These are phyloP conservation scores for Apteryx mantelli DNA, from an alignment of 2,113 vertebrate species.

Conservation along the genomic window DNA sequence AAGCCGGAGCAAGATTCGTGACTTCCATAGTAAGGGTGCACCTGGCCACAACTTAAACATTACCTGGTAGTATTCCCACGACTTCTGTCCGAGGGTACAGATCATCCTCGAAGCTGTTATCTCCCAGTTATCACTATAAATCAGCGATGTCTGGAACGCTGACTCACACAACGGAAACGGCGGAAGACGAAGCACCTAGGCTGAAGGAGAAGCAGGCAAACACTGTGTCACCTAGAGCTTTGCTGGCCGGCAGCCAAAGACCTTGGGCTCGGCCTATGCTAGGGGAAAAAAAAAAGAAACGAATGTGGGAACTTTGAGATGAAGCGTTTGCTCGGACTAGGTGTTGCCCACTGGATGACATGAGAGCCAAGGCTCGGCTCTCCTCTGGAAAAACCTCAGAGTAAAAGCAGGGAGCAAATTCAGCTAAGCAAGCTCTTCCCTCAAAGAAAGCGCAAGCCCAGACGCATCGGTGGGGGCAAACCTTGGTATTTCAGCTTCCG, in stretches of 20 bases:
- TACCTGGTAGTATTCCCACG: fast-evolving
- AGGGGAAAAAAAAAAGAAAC: neutral
- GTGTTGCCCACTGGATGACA: neutral
- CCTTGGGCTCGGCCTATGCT: neutral
- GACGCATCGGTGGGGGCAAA: neutral
- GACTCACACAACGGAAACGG: neutral
- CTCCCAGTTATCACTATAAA: neutral
- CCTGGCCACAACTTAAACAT: fast-evolving
- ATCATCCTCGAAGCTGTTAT: neutral
- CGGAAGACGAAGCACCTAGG: neutral
- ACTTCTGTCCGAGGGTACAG: neutral
- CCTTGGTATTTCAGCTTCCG: too few relatives aligned
- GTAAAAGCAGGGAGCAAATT: neutral
- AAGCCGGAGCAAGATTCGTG: fast-evolving
- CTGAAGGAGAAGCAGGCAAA: neutral
- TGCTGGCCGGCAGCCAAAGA: neutral
- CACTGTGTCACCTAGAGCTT: neutral
- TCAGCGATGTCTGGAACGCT: neutral
- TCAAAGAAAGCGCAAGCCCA: neutral
- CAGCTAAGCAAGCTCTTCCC: neutral
- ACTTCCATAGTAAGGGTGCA: fast-evolving
- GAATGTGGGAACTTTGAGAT: neutral
- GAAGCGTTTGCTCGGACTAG: neutral
- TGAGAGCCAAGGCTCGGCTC: neutral
- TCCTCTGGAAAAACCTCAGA: neutral